Evolutionary conservation across 2,888 invertebrate species (phyloP), one percentile per base, ranked within the genome.

Genomic region (Pachycephus smyrnensis): DNA sequence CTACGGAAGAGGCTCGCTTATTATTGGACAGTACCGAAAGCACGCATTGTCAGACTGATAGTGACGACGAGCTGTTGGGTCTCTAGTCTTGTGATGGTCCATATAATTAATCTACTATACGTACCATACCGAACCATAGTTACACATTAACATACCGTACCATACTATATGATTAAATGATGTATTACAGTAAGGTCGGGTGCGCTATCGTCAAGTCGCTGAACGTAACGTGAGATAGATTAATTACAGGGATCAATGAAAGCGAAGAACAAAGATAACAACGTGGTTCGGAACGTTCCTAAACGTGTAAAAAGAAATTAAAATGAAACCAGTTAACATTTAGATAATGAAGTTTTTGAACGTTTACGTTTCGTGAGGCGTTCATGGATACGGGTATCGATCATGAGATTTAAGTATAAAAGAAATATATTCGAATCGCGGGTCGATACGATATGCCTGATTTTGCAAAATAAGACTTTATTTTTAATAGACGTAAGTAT

Each of bases 1-100:
- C 89, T 23, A 85, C 86, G 1, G 90, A 90, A 82, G 89, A 90
- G 79, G 89, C 89, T 76, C 85, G 87, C 55, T 84, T 89, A 73
- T 82, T 90, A 74, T 82, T 90, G 80, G 89, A 89, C 73, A 84
- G 84, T 40, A 80, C 82, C 23, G 89, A 90, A 36, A 83, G 88
- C 4, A 86, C 86, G 11, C 84, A 85, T 30, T 89, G 86, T 84
- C 86, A 87, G 37, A 86, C 88, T 30, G 88, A 89, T 76, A 90
- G 89, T 68, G 90, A 90, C 71, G 89, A 88, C 71, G 88, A 87
- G 79, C 83, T 89, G 73, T 76, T 90, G 77, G 83, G 85, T 75
- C 87, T 86, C 30, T 89, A 88, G 81, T 82, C 69, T 32, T 36
- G 36, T 36, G 74, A 69, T 55, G 68, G 71, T 75, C 36, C 69